Evolutionary conservation across 2,888 invertebrate species (phyloP).

Genomic region (Spatulosminthurus flaviceps): DNA sequence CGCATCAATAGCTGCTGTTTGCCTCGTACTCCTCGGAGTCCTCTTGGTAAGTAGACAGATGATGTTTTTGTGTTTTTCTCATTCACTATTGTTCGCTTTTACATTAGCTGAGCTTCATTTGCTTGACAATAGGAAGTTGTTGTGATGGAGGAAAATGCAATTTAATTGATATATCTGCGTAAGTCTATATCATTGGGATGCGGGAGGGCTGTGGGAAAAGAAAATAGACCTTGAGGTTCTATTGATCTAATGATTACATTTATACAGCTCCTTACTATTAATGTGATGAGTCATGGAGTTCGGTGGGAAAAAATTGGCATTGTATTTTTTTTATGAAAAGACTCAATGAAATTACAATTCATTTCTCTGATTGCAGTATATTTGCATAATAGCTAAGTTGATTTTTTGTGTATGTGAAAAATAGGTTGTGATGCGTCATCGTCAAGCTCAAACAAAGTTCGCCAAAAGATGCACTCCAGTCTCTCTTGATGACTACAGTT

Average conservation of each 20-base stretch:
- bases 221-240: too few relatives aligned
- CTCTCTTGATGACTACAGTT: slow-evolving; percentile 85
- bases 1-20: slow-evolving; percentile 81
- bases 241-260: too few relatives aligned
- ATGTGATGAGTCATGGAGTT: too few relatives aligned
- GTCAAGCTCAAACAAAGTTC: slow-evolving; percentile 82
- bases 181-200: not conserved
- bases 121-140: not conserved
- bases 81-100: slow-evolving; percentile 28
- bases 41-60: slow-evolving; percentile 73
- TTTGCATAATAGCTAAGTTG: not conserved
- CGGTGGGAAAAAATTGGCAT: too few relatives aligned
- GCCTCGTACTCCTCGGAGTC: slow-evolving; percentile 79
- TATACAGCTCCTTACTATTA: too few relatives aligned
- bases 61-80: not conserved
- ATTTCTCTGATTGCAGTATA: not conserved
- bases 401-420: slow-evolving; percentile 57
- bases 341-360: not conserved
- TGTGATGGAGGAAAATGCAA: not conserved
- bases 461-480: slow-evolving; percentile 89
- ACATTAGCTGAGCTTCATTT: not conserved
- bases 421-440: slow-evolving; percentile 81
- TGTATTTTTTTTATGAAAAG: not conserved
- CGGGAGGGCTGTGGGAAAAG: too few relatives aligned
- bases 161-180: not conserved